Percentiles rank a stretch among this genome's conserved stretches.
Evolutionary conservation across 2,888 invertebrate species (phyloP).

Genomic region (Lysandra coridon): DNA sequence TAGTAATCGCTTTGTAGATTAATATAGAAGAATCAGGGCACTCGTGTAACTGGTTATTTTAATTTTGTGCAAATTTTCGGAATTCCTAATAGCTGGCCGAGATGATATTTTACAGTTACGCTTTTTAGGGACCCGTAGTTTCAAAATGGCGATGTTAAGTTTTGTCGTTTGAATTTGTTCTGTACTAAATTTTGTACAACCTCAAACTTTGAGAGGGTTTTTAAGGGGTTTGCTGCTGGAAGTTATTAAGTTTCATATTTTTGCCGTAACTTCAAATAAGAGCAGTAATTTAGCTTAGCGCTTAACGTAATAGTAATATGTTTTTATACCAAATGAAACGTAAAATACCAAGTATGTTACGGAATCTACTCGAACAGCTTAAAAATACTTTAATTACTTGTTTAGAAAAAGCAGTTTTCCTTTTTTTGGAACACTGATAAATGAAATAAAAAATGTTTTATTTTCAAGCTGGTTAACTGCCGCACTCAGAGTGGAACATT

Average conservation of each 20-base stretch:
- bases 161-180: constrained; percentile 1
- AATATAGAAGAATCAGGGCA: no score
- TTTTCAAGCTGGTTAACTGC: no score
- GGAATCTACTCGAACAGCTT: no score
- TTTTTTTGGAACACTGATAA: no score
- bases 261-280: background rate
- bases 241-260: background rate
- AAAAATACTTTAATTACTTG: no score
- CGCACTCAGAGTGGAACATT: no score
- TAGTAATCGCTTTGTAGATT: no score
- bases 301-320: no score
- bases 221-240: background rate
- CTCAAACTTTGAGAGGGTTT: background rate
- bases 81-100: background rate
- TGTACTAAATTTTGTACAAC: background rate
- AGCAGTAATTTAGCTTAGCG: background rate
- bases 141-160: background rate
- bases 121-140: constrained; percentile 3
- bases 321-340: no score
- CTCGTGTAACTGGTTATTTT: constrained; percentile 1
- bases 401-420: no score
- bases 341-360: no score
- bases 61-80: background rate
- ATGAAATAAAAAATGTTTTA: no score
- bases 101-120: constrained; percentile 20